A percentile compares a stretch with the other conserved stretches of the same genome.
Evolutionary conservation across 2,113 vertebrate genomes (phyloP).

Genomic region (Alaudala cheleensis): DNA sequence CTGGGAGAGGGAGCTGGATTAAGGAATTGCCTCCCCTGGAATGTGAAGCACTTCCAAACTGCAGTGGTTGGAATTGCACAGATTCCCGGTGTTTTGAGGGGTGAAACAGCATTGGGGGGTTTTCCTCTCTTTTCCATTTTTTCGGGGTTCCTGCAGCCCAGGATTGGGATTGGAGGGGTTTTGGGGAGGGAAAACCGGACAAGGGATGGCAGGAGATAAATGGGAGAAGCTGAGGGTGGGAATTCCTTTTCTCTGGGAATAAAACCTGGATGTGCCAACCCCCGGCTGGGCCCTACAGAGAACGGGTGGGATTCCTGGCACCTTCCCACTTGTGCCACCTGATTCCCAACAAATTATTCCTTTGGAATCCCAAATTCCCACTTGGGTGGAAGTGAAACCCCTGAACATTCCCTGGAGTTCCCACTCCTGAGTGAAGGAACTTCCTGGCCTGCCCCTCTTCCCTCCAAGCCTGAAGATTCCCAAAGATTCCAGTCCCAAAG

Average conservation of each 20-base stretch:
- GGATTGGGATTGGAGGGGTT: not conserved
- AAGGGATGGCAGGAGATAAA: not conserved
- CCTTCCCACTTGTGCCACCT: not conserved
- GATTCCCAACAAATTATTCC: not conserved
- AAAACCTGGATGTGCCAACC: not conserved
- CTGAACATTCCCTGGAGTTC: not conserved
- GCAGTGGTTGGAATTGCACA: not conserved
- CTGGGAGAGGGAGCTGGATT: not conserved
- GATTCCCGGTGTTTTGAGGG: not conserved
- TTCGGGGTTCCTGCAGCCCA: not conserved
- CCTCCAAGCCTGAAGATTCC: not conserved
- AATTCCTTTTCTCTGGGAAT: not conserved
- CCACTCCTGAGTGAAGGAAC: not conserved
- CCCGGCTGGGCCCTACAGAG: not conserved
- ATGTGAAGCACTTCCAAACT: not conserved
- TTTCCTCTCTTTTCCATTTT: not conserved
- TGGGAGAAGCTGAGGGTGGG: not conserved
- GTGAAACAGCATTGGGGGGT: not conserved
- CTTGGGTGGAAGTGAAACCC: not conserved
- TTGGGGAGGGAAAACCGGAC: not conserved
- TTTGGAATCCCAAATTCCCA: not conserved
- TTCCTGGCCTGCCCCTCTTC: not conserved
- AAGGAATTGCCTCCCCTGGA: slow-evolving; percentile 19
- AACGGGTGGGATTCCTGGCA: not conserved
- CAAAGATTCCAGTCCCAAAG: not conserved